These are phyloP conservation scores for Formica selysi DNA, from an alignment of 1,140 invertebrate species.

Conservation along the genomic window DNA sequence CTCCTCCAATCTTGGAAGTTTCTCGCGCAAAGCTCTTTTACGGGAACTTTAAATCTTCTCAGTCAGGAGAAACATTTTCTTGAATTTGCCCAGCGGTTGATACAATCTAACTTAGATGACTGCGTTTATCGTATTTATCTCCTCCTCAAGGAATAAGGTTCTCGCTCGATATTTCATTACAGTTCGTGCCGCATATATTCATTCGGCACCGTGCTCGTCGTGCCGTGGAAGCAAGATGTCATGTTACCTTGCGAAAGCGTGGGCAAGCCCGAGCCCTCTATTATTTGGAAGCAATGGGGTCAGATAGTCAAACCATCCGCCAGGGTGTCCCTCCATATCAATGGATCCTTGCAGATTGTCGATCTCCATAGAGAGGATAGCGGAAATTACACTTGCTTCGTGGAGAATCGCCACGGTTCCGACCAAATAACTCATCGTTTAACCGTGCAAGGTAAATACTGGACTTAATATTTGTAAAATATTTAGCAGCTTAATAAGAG, in stretches of 20 bases:
- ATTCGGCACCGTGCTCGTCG: slow-evolving; percentile 92
- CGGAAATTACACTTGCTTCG: slow-evolving; percentile 96
- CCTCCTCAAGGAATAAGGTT: slow-evolving; percentile 5
- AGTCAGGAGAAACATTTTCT: slow-evolving; percentile 3
- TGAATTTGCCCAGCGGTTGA: slow-evolving; percentile 9
- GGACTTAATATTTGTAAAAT: background rate
- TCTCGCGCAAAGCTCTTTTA: background rate
- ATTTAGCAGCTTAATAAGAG: background rate
- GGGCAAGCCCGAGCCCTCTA: slow-evolving; percentile 91
- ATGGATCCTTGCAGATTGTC: slow-evolving; percentile 91
- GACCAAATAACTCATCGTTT: slow-evolving; percentile 94
- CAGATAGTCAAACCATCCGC: slow-evolving; percentile 90
- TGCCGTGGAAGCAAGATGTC: slow-evolving; percentile 94
- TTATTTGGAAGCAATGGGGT: slow-evolving; percentile 92
- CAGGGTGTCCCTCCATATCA: slow-evolving; percentile 89
- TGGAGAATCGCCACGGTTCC: slow-evolving; percentile 93
- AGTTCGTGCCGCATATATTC: slow-evolving; percentile 94
- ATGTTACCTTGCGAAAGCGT: slow-evolving; percentile 93
- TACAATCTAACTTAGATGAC: slow-evolving; percentile 35
- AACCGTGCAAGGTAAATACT: slow-evolving; percentile 88
- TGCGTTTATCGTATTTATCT: slow-evolving; percentile 10
- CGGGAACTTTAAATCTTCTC: slow-evolving; percentile 26
- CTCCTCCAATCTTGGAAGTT: background rate
- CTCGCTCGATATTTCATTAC: slow-evolving; percentile 66
- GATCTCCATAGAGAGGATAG: slow-evolving; percentile 92